Evolutionary conservation across 1,140 invertebrate species (phyloP).

Genomic region (Drosophila ogumai): DNA sequence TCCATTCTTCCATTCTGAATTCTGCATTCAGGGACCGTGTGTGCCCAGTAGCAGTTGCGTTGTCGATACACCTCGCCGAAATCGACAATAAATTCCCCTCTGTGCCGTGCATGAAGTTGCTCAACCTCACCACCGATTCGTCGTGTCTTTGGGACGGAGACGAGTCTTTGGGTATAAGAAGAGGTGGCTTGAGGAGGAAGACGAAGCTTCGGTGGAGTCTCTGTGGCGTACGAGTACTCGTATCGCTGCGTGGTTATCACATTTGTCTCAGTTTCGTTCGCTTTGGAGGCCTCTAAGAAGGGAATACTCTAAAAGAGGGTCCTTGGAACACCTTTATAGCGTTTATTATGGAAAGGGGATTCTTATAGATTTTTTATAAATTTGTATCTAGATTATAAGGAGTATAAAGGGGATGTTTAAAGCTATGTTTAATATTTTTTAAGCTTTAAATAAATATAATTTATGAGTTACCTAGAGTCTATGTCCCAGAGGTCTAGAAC

Average conservation of each 20-base stretch:
- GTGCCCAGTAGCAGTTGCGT: conserved; percentile 85
- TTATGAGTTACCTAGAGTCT: too few species aligned
- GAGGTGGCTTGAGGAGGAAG: background rate
- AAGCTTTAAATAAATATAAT: too few species aligned
- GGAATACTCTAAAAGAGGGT: conserved; percentile 8
- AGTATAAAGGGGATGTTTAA: background rate
- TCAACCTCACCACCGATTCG: conserved; percentile 1
- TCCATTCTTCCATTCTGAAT: conserved; percentile 17
- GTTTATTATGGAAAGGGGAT: background rate
- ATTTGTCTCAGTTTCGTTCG: conserved; percentile 76
- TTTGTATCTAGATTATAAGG: background rate
- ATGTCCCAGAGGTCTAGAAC: too few species aligned
- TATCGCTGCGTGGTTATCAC: conserved; percentile 82
- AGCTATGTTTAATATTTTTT: too few species aligned
- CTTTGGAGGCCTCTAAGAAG: conserved; percentile 23
- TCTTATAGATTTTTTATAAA: too few species aligned
- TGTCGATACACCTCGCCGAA: conserved; percentile 84
- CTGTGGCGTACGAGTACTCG: conserved; percentile 42
- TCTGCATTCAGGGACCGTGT: conserved; percentile 46
- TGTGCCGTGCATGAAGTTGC: conserved; percentile 66
- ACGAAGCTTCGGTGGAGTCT: conserved; percentile 52
- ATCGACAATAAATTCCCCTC: conserved; percentile 84
- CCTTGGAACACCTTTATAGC: accelerated
- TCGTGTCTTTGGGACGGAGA: conserved; percentile 23
- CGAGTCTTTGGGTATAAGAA: background rate